Conservation (phyloP, 2,113 vertebrate genomes). For the Phainopepla nitens region DNA sequence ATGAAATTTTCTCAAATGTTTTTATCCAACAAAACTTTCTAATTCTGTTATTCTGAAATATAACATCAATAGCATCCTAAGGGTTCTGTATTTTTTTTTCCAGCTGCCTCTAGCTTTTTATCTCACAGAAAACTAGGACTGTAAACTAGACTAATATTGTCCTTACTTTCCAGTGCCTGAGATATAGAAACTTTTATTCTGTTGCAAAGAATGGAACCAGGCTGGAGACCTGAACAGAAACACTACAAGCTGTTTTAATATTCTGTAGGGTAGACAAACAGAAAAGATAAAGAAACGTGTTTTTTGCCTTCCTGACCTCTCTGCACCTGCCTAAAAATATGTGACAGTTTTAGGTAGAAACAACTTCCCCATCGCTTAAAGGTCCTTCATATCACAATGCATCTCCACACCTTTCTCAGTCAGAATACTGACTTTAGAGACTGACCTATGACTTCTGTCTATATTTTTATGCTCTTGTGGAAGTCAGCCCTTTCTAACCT, state of each 20-base stretch:
- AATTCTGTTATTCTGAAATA: background rate
- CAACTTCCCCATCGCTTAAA: background rate
- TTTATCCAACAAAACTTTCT: background rate
- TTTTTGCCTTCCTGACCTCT: constrained; percentile 1
- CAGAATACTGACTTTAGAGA: background rate
- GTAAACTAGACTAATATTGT: background rate
- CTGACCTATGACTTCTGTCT: background rate
- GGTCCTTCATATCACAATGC: background rate
- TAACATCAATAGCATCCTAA: background rate
- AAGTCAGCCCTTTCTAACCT: background rate
- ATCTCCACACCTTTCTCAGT: background rate
- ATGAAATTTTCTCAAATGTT: background rate
- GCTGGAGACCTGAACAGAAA: background rate
- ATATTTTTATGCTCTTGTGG: background rate
- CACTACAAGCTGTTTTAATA: background rate
- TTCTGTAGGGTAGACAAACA: background rate
- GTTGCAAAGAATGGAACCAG: background rate
- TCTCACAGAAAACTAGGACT: background rate
- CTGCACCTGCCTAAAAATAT: background rate
- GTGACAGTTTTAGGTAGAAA: background rate
- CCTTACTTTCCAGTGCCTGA: background rate
- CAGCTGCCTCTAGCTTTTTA: background rate
- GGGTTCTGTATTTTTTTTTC: background rate
- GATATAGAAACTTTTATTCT: background rate
- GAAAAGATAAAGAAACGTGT: background rate